Evolutionary conservation across 2,113 vertebrate species (phyloP).

Genomic region (Hymenochirus boettgeri): DNA sequence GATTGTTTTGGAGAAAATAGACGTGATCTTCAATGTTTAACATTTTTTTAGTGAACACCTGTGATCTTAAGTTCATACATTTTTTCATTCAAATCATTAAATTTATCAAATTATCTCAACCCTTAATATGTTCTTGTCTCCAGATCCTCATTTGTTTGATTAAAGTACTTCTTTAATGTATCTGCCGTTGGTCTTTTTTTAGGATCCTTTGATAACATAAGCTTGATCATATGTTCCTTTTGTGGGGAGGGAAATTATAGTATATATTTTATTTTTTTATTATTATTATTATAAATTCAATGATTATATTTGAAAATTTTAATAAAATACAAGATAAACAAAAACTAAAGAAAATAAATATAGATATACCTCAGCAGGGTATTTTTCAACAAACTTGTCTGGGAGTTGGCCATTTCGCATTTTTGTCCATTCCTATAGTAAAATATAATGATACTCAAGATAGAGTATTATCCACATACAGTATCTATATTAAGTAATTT

Average conservation of each 20-base stretch:
- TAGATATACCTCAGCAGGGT: constrained; percentile 13
- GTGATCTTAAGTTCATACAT: no score
- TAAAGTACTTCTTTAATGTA: background rate
- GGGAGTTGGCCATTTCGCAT: background rate
- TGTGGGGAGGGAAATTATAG: no score
- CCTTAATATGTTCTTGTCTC: background rate
- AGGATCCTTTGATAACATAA: constrained; percentile 13
- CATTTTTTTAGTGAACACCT: no score
- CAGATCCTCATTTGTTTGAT: background rate
- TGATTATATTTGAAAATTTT: no score
- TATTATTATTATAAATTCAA: no score
- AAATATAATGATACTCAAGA: background rate
- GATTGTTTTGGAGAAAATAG: no score
- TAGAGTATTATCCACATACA: no score
- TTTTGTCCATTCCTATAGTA: background rate
- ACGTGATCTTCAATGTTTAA: no score
- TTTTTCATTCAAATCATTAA: no score
- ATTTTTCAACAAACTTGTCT: background rate
- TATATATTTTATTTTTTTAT: no score
- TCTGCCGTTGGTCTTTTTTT: constrained; percentile 6
- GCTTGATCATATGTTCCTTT: background rate
- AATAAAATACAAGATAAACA: background rate
- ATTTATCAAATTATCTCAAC: no score
- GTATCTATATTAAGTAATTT: no score
- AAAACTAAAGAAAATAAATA: background rate